Evolutionary conservation across 2,888 invertebrate genomes (phyloP).

Genomic region (Argyra leucocephala): DNA sequence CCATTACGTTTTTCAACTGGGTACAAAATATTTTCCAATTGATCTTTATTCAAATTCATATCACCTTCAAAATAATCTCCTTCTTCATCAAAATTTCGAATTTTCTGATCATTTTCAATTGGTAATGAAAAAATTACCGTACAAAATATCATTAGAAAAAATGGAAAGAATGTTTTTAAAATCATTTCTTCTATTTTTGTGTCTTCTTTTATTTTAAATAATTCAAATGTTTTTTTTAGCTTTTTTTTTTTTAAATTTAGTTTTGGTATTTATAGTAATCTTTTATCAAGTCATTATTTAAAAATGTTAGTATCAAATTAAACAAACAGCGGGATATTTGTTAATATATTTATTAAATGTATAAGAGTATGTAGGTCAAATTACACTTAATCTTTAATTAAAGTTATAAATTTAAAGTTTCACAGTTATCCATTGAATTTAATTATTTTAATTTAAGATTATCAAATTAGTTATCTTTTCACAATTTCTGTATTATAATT

Average conservation of each 20-base stretch:
- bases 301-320: no score
- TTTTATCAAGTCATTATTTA: neutral
- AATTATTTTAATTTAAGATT: no score
- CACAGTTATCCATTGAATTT: no score
- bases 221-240: no score
- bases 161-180: neutral
- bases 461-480: no score
- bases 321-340: no score
- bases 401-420: no score
- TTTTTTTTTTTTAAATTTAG: no score
- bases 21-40: conserved; percentile 21
- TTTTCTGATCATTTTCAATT: neutral
- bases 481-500: no score
- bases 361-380: no score
- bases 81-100: conserved; percentile 57
- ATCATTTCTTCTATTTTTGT: neutral
- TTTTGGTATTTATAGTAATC: neutral
- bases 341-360: no score
- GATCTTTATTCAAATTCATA: conserved; percentile 51
- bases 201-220: neutral
- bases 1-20: conserved; percentile 48
- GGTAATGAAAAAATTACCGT: neutral
- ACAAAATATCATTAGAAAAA: neutral
- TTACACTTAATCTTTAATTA: no score
- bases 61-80: conserved; percentile 67